Conservation (phyloP, 2,113 vertebrate species). For the Erythrolamprus reginae region DNA sequence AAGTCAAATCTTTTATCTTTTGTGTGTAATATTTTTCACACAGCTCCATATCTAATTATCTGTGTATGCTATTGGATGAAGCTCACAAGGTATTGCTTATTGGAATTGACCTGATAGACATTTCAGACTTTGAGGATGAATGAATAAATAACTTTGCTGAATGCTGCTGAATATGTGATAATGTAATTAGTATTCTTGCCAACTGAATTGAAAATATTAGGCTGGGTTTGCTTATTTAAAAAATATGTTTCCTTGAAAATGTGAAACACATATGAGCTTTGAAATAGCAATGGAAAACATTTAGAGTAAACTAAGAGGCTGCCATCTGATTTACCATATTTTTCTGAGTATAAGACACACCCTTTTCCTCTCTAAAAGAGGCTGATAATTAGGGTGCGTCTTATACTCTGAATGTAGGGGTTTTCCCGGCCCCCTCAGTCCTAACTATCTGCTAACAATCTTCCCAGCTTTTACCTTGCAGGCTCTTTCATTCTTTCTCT, state of each 20-base stretch:
- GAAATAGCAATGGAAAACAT: constrained; percentile 55
- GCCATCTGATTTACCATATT: constrained; percentile 41
- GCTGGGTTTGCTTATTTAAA: constrained; percentile 53
- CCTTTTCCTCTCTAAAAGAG: too few relatives aligned
- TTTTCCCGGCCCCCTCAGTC: too few relatives aligned
- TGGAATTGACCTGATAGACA: constrained; percentile 67
- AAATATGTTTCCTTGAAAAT: constrained; percentile 46
- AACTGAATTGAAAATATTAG: constrained; percentile 69
- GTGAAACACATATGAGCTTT: constrained; percentile 51
- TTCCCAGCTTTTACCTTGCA: too few relatives aligned
- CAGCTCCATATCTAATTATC: constrained; percentile 62
- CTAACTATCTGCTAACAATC: too few relatives aligned
- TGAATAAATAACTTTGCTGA: constrained; percentile 74
- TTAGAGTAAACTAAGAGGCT: constrained; percentile 47
- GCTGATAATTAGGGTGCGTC: too few relatives aligned
- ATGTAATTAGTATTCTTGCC: constrained; percentile 72
- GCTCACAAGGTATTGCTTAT: constrained; percentile 65
- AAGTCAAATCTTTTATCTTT: constrained; percentile 53
- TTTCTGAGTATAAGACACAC: too few relatives aligned
- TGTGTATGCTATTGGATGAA: constrained; percentile 47
- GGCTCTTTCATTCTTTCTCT: too few relatives aligned
- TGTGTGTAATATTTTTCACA: constrained; percentile 39
- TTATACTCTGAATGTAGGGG: too few relatives aligned
- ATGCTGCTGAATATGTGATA: constrained; percentile 70
- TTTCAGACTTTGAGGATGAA: constrained; percentile 64